Percentiles rank a stretch among this genome's conserved stretches.
phyloP scores from a whole-genome alignment of 2,888 invertebrate genomes.

The Cryptocephalus moraei region DNA sequence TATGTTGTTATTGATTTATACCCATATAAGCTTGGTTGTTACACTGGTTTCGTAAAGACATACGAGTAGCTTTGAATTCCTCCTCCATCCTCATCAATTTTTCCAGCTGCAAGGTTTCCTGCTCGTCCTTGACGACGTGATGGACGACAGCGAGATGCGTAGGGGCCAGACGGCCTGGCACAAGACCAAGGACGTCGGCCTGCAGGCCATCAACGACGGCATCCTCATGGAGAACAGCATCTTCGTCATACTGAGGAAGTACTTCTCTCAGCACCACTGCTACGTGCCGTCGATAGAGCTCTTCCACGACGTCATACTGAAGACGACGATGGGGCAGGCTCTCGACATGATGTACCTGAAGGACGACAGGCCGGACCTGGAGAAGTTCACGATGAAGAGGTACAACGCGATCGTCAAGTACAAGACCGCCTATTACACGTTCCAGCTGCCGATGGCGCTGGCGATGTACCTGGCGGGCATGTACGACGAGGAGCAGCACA shows the following conservation, averaged over 20 bases:
- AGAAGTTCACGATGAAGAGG: conserved; percentile 72
- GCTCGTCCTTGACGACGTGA: conserved; percentile 81
- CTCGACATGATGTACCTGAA: conserved; percentile 65
- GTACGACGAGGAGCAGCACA: conserved; percentile 68
- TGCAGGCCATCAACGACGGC: conserved; percentile 77
- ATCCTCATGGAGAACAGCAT: conserved; percentile 68
- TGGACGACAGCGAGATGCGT: conserved; percentile 74
- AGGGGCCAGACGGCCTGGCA: conserved; percentile 92
- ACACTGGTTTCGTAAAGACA: background rate
- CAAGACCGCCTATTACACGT: conserved; percentile 90
- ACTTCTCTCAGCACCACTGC: conserved; percentile 65
- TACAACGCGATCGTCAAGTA: conserved; percentile 83
- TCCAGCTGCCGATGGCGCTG: conserved; percentile 80
- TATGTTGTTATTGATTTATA: no score
- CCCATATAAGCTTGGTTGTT: no score
- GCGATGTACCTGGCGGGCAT: conserved; percentile 78
- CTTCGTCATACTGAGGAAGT: conserved; percentile 66
- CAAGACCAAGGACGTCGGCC: conserved; percentile 57
- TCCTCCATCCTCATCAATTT: no score
- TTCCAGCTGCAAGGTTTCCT: conserved; percentile 81
- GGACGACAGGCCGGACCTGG: conserved; percentile 49
- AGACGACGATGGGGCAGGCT: conserved; percentile 73
- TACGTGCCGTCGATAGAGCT: conserved; percentile 72
- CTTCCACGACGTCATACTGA: conserved; percentile 65
- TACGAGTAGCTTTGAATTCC: background rate